Evolutionary conservation across 2,888 invertebrate species (phyloP), one percentile per base, ranked within the genome.

Genomic region (Oligia strigilis): DNA sequence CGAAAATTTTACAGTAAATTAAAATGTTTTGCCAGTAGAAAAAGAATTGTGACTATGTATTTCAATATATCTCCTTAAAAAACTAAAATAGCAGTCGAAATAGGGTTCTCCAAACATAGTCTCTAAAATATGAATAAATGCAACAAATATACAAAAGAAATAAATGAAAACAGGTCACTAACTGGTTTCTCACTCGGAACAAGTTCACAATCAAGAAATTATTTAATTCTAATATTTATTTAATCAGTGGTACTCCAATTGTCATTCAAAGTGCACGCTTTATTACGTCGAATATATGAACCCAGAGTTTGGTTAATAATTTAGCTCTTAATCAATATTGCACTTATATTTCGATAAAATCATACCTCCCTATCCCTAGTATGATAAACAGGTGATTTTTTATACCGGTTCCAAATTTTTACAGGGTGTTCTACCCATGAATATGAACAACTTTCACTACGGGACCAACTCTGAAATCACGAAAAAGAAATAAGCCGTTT

Each of bases 141-240:
- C 96, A 96, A 95, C 95, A 94, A 94, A 95, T 95, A 94, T 95
- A 96, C 94, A 96, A 88, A 93, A 87, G 92, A 93, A 91, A 91
- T 90, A 81, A 87, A 88, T 81, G 85, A 87, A 89, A 86, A 90
- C 82, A 87, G 66, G 88, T 92, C 91, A 92, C 91, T 88, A 91
- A 92, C 90, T 84, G 81, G 69, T 85, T 87, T 90, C 90, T 89
- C 86, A 90, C 88, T 91, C 90, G 76, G 88, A 91, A 90, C 85
- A 89, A 88, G 80, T 88, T 90, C 86, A 90, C 77, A 85, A 89
- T 91, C 81, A 84, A 78, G 84, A 85, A 84, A 52, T 84, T 83
- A 78, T 82, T 75, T 78, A 65, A 74, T 80, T 72, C 78, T 87
- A 88, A 84, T 87, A 75, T 86, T 81, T 83, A 82, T 82, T 75